These are phyloP conservation scores for Carlito syrichta DNA, from an alignment of 2,113 vertebrate species.

Conservation along the genomic window DNA sequence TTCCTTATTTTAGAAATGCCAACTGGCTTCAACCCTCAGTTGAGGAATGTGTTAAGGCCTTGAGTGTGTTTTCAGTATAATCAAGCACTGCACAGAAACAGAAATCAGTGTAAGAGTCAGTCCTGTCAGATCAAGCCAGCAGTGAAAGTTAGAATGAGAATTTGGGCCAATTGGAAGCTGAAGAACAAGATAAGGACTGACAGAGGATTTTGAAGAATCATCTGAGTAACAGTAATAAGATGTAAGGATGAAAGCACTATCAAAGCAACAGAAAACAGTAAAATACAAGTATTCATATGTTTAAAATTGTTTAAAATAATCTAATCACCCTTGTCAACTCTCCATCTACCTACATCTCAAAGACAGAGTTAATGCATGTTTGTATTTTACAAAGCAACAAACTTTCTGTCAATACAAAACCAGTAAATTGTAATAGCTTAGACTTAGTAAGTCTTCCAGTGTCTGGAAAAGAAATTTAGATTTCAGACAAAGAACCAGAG, in stretches of 20 bases:
- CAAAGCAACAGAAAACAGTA: background rate
- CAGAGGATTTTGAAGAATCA: background rate
- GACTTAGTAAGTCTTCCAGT: background rate
- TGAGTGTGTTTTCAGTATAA: background rate
- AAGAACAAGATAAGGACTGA: background rate
- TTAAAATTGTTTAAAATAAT: background rate
- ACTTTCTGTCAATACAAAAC: background rate
- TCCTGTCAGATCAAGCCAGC: background rate
- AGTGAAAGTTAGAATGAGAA: background rate
- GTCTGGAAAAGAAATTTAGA: background rate
- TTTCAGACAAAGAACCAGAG: background rate
- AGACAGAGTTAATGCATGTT: background rate
- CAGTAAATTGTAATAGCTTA: background rate
- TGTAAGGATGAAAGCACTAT: slow-evolving; percentile 28
- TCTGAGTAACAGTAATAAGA: background rate
- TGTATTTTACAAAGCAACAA: background rate
- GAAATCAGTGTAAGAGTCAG: background rate
- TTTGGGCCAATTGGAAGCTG: background rate
- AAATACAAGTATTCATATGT: background rate
- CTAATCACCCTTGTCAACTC: background rate
- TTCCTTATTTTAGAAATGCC: background rate
- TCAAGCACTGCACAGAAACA: background rate
- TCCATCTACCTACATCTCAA: background rate
- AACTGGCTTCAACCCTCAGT: background rate
- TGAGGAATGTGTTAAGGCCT: background rate